Evolutionary conservation across 2,797 vertebrate genomes (phyloP).

Genomic region (Oreortyx pictus): DNA sequence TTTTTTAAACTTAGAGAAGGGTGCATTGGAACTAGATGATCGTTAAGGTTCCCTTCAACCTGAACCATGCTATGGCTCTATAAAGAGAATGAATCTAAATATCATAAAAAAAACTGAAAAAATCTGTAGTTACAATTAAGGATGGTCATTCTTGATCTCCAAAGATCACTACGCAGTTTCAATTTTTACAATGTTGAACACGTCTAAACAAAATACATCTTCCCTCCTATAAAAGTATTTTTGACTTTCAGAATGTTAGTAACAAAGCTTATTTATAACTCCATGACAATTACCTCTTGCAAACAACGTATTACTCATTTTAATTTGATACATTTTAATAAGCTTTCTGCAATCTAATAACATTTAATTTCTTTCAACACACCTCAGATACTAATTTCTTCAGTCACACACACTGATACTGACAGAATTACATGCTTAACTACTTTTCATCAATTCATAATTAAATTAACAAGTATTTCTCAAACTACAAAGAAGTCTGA

Average conservation of each 20-base stretch:
- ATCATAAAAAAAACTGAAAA: background rate
- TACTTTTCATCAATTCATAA: background rate
- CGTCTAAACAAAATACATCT: background rate
- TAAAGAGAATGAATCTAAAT: background rate
- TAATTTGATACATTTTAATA: background rate
- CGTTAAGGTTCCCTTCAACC: no score
- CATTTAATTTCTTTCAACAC: background rate
- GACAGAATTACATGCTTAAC: background rate
- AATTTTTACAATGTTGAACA: background rate
- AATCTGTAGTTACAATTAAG: background rate
- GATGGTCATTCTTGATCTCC: background rate
- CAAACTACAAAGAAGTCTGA: background rate
- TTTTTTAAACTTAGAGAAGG: no score
- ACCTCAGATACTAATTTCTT: background rate
- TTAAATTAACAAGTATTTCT: background rate
- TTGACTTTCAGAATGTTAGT: background rate
- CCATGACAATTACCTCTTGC: background rate
- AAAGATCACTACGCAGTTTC: background rate
- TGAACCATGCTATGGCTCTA: no score
- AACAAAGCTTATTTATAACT: background rate
- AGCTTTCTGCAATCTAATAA: background rate
- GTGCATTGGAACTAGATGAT: no score
- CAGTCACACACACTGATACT: background rate
- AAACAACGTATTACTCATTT: background rate
- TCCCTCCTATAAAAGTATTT: background rate